Conservation (phyloP, 2,888 invertebrate species). For the Cabera pusaria region DNA sequence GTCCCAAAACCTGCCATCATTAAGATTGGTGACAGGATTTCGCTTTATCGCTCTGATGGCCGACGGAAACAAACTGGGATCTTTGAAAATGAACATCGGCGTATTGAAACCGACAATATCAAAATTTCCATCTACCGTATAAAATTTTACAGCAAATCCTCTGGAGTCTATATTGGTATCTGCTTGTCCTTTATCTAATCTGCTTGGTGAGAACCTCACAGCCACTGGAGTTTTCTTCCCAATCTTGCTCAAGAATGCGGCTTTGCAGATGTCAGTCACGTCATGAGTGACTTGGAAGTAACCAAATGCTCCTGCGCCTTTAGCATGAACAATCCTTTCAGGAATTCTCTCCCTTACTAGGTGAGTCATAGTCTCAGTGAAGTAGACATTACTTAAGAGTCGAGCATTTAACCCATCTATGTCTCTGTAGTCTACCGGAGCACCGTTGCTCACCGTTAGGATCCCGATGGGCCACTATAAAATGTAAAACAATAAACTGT, state of each 20-base stretch:
- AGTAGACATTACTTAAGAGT: slow-evolving; percentile 90
- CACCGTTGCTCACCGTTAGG: slow-evolving; percentile 85
- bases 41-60: slow-evolving; percentile 97
- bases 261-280: slow-evolving; percentile 88
- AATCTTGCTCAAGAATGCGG: slow-evolving; percentile 87
- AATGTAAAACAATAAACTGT: too few species aligned
- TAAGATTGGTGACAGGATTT: slow-evolving; percentile 93
- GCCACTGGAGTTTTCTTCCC: slow-evolving; percentile 91
- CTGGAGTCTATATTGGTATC: slow-evolving; percentile 94
- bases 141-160: slow-evolving; percentile 95
- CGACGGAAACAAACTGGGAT: slow-evolving; percentile 93
- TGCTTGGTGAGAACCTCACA: slow-evolving; percentile 90
- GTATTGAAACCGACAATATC: slow-evolving; percentile 95
- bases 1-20: slow-evolving; percentile 95
- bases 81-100: slow-evolving; percentile 93
- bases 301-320: slow-evolving; percentile 94
- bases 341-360: slow-evolving; percentile 95
- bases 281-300: slow-evolving; percentile 93
- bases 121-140: slow-evolving; percentile 94
- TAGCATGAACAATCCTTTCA: slow-evolving; percentile 96
- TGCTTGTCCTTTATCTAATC: slow-evolving; percentile 92
- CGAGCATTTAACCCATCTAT: slow-evolving; percentile 90
- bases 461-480: slow-evolving; percentile 13
- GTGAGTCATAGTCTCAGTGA: slow-evolving; percentile 89
- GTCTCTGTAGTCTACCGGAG: slow-evolving; percentile 88